phyloP scores from a whole-genome alignment of 2,888 invertebrate species.

The Andrena haemorrhoa region DNA sequence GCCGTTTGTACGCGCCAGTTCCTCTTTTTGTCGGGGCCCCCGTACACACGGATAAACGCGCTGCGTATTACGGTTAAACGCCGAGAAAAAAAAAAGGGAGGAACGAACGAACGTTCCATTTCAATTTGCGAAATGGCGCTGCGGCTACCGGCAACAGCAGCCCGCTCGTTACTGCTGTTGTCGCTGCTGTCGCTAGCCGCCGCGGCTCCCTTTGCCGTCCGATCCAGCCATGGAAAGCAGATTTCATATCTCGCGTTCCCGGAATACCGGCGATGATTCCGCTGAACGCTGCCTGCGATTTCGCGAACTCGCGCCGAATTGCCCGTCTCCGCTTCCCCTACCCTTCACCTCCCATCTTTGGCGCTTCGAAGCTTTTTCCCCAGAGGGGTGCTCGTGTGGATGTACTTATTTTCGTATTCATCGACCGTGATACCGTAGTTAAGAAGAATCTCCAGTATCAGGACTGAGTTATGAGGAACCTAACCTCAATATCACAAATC shows the following conservation, averaged over 20 bases:
- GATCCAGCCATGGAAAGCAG: conserved; percentile 16
- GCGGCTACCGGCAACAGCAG: conserved; percentile 33
- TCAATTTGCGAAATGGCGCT: conserved; percentile 74
- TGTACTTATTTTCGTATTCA: background rate
- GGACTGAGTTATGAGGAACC: background rate
- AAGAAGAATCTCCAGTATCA: background rate
- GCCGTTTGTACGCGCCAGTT: conserved; percentile 77
- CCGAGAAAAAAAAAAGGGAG: conserved; percentile 53
- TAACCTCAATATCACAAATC: background rate
- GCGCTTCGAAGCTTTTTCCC: background rate
- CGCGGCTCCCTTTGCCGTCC: conserved; percentile 25
- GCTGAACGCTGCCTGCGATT: conserved; percentile 1
- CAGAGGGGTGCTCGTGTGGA: background rate
- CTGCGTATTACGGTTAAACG: conserved; percentile 76
- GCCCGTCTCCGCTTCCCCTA: background rate
- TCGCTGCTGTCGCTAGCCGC: conserved; percentile 14
- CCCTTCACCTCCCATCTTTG: background rate
- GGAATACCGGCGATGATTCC: conserved; percentile 15
- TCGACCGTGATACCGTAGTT: background rate
- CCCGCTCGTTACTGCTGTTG: conserved; percentile 36
- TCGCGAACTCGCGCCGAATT: background rate
- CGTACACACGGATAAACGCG: conserved; percentile 75
- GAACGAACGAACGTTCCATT: conserved; percentile 65
- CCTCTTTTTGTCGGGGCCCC: conserved; percentile 71
- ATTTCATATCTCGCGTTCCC: conserved; percentile 29